Evolutionary conservation across 1,140 invertebrate species (phyloP), one percentile per base, ranked within the genome.

Genomic region (Trialeurodes vaporariorum): DNA sequence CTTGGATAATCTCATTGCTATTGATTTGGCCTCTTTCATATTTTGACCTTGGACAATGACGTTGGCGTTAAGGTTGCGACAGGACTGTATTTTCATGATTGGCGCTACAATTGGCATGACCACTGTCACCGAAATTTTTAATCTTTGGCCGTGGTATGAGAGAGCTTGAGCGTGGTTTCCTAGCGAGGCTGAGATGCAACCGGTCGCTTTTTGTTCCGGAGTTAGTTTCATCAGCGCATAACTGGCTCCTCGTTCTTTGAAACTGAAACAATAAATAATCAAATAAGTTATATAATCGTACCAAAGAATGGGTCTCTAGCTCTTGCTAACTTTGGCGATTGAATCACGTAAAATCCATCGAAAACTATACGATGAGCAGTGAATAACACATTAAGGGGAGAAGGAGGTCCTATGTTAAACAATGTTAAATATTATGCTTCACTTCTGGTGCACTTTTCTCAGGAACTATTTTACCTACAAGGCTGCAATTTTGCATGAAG

Each of bases 71-170:
- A 86, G 92, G 66, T 87, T 86, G 62, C 85, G 83, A 76, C 94
- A 97, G 64, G 88, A 86, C 70, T 92, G 84, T 60, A 97, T 88
- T 80, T 98, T 98, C 92, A 96, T 96, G 59, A 97, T 90, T 0
- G 92, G 91, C 0, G 92, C 92, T 1, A 91, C 84, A 17, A 88
- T 85, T 0, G 94, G 94, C 94, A 97, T 97, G 0, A 98, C 90
- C 1, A 98, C 94, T 0, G 92, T 95, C 0, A 94, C 88, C 0
- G 91, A 88, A 61, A 97, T 89, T 5, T 84, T 82, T 0, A 97
- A 80, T 67, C 85, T 81, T 70, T 86, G 81, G 1, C 93, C 94
- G 76, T 97, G 94, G 76, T 94, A 97, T 68, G 86, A 86, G 11
- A 98, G 79, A 0, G 89, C 94, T 64, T 91, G 81, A 0, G 94